phyloP scores from a whole-genome alignment of 2,113 vertebrate genomes.

The Corythaeola cristata region DNA sequence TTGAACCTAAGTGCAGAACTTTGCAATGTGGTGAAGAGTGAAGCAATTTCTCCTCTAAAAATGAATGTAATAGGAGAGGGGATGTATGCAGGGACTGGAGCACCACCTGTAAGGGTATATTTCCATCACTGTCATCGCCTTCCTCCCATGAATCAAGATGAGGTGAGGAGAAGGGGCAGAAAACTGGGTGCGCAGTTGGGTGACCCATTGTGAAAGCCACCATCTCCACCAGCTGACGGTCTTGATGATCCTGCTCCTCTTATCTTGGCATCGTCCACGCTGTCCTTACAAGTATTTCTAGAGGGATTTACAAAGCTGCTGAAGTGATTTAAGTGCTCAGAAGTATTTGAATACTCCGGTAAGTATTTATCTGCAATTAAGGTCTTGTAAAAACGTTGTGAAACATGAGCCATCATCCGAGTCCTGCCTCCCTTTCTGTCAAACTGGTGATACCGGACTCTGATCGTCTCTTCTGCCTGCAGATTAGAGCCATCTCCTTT shows the following conservation, averaged over 20 bases:
- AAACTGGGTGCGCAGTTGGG: rapidly evolving
- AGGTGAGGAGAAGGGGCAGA: background rate
- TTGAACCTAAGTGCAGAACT: rapidly evolving
- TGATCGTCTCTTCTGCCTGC: background rate
- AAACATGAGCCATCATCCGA: background rate
- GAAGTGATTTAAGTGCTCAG: background rate
- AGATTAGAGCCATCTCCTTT: background rate
- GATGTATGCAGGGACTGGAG: background rate
- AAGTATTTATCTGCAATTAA: background rate
- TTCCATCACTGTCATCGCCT: background rate
- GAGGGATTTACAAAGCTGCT: background rate
- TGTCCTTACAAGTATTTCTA: background rate
- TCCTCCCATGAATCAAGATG: rapidly evolving
- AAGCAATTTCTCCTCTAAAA: background rate
- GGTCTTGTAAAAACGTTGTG: background rate
- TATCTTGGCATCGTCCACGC: rapidly evolving
- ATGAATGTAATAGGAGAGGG: rapidly evolving
- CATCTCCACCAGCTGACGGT: background rate
- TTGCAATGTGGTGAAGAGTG: rapidly evolving
- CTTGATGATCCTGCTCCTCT: background rate
- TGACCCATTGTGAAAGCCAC: background rate
- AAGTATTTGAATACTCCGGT: background rate
- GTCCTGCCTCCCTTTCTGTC: background rate
- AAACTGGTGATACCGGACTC: background rate
- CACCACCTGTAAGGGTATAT: rapidly evolving